Base-by-base conservation (phyloP, 2,113 vertebrate species). In the Chaenogobius annularis region DNA sequence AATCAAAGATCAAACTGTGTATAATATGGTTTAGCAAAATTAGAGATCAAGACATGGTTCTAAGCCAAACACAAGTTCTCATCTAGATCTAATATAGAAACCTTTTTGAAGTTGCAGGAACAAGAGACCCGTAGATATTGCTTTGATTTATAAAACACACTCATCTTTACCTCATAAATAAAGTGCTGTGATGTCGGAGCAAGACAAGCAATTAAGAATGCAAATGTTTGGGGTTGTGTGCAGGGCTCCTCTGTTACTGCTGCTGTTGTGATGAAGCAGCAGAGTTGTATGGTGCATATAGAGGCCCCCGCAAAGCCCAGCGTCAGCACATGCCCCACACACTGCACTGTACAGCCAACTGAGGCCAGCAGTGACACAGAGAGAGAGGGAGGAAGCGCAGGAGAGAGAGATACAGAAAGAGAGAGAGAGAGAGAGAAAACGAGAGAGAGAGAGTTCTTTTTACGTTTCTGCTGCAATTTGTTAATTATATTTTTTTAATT, bases 71-170 rank as follows among this genome's bases (percentile, higher is more conserved):
- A 77, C 79, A 76, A 79, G 22, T 54, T 61, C 65, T 88, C 78
- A 81, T 85, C 81, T 83, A 54, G 56, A 80, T 68, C 89, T 84
- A 82, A 83, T 73, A 84, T 73, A 69, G 74, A 79, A 79, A 76
- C 62, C 79, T 84, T 88, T 92, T 90, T 92, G 84, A 90, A 88
- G 83, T 88, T 58, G 79, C 80, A 79, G 75, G 78, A 74, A 87
- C 70, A 79, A 81, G 67, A 82, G 58, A 77, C 76, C 69, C 31
- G 70, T 71, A 72, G 20, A 31, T 66, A 35, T 48, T 71, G 56
- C 85, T 92, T 90, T 93, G 88, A 90, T 90, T 85, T 72, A 44
- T 75, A 71, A 72, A 72, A 78, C 78, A 81, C 72, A 80, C 81
- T 92, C 80, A 78, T 87, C 84, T 83, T 73, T 78, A 77, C 69